phyloP scores from a whole-genome alignment of 2,797 vertebrate genomes.

The Notolabrus celidotus region DNA sequence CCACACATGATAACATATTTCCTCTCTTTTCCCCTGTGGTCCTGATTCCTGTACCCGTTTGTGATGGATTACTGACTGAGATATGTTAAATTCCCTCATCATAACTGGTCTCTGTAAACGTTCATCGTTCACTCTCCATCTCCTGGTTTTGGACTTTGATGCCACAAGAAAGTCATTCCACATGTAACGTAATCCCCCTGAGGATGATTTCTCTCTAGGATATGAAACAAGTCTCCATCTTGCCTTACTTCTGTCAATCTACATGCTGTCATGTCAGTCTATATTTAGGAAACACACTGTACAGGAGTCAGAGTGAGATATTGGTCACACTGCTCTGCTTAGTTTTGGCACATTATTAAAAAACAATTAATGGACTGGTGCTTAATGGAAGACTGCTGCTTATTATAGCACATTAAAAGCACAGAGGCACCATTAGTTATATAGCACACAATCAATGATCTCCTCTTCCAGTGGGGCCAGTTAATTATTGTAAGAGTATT shows the following conservation, averaged over 20 bases:
- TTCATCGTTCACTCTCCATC: constrained; percentile 5
- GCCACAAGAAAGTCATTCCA: constrained; percentile 9
- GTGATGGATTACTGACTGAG: not conserved
- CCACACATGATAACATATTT: not conserved
- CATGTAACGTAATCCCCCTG: constrained; percentile 16
- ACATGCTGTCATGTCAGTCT: constrained; percentile 34
- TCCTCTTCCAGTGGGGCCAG: not conserved
- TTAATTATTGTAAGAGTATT: not conserved
- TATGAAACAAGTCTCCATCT: constrained; percentile 21
- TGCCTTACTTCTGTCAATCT: constrained; percentile 37
- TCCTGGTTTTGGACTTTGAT: constrained; percentile 12
- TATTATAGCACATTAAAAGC: not conserved
- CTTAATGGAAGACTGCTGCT: not conserved
- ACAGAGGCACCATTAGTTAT: not conserved
- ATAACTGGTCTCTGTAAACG: not conserved
- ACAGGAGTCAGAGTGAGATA: constrained; percentile 6
- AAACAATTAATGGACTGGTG: not conserved
- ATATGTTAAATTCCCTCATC: too few species aligned
- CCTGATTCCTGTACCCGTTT: constrained; percentile 15
- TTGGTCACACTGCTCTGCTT: constrained; percentile 5
- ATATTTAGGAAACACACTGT: constrained; percentile 37
- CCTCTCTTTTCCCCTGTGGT: not conserved
- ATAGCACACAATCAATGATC: not conserved
- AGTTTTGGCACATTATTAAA: constrained; percentile 1
- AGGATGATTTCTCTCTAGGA: constrained; percentile 30